Percentiles rank a stretch among this genome's conserved stretches.
Evolutionary conservation across 2,888 invertebrate species (phyloP).

Genomic region (Gasteruption jaculator): DNA sequence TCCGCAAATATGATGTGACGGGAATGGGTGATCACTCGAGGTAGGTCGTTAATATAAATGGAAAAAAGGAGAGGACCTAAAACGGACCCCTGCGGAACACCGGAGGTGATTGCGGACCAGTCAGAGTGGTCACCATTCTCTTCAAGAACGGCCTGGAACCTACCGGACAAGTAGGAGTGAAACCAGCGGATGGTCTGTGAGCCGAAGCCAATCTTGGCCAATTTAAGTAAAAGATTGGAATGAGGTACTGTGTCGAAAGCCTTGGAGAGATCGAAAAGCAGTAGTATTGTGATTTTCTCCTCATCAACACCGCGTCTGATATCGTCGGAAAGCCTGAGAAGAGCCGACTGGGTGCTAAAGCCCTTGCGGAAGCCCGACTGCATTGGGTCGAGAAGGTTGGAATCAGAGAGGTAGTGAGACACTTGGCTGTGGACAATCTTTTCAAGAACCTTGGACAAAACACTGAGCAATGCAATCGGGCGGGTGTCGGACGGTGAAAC

Average conservation of each 20-base stretch:
- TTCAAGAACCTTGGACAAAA: no score
- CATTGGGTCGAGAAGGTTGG: slow-evolving; percentile 4
- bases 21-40: background rate
- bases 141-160: background rate
- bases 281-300: background rate
- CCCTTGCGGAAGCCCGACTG: slow-evolving; percentile 7
- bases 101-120: background rate
- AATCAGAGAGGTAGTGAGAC: background rate
- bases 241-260: slow-evolving; percentile 4
- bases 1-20: slow-evolving; percentile 1
- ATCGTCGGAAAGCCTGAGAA: slow-evolving; percentile 6
- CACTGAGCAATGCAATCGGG: no score
- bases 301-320: slow-evolving; percentile 4
- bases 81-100: slow-evolving; percentile 1
- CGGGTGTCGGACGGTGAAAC: no score
- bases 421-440: background rate
- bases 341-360: slow-evolving; percentile 4
- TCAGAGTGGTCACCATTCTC: background rate
- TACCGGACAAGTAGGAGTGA: background rate
- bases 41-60: background rate
- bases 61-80: background rate
- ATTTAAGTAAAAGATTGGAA: background rate
- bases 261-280: slow-evolving; percentile 11
- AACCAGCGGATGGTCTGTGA: background rate
- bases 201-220: background rate